A percentile compares a stretch with the other conserved stretches of the same genome.
phyloP scores from a whole-genome alignment of 2,797 vertebrate genomes.

The Muscicapa comitata region DNA sequence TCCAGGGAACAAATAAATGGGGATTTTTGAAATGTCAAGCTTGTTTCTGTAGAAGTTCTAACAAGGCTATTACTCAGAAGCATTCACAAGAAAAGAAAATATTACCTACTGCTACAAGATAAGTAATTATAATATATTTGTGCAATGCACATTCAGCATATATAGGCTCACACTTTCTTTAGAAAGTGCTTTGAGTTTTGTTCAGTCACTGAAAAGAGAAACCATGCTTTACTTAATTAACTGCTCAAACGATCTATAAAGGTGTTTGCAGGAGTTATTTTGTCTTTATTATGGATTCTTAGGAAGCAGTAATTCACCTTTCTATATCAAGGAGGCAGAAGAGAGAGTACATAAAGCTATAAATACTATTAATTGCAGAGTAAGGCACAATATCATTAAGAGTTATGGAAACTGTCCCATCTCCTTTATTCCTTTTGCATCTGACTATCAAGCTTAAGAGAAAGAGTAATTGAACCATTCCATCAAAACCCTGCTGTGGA shows the following conservation, averaged over 20 bases:
- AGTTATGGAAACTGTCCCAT: not conserved
- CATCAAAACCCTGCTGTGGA: slow-evolving; percentile 21
- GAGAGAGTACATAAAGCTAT: not conserved
- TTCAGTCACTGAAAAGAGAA: not conserved
- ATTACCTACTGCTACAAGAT: not conserved
- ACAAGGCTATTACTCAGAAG: not conserved
- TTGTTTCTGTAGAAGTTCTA: not conserved
- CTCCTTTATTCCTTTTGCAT: slow-evolving; percentile 1
- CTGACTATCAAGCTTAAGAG: slow-evolving; percentile 36
- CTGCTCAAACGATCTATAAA: not conserved
- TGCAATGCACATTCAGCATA: not conserved
- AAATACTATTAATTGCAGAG: slow-evolving; percentile 26
- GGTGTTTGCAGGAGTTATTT: not conserved
- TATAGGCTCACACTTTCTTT: not conserved
- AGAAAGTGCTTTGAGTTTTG: not conserved
- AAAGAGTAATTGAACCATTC: slow-evolving; percentile 4
- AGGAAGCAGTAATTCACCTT: slow-evolving; percentile 12
- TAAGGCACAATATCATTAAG: not conserved
- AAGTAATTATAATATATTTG: not conserved
- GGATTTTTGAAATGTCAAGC: not conserved
- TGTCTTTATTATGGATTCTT: not conserved
- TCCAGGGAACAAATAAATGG: not conserved
- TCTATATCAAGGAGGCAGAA: not conserved
- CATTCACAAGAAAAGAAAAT: not conserved
- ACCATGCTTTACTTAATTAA: not conserved